Evolutionary conservation across 2,113 vertebrate genomes (phyloP), one percentile per base, ranked within the genome.

Genomic region (Sylvia atricapilla): DNA sequence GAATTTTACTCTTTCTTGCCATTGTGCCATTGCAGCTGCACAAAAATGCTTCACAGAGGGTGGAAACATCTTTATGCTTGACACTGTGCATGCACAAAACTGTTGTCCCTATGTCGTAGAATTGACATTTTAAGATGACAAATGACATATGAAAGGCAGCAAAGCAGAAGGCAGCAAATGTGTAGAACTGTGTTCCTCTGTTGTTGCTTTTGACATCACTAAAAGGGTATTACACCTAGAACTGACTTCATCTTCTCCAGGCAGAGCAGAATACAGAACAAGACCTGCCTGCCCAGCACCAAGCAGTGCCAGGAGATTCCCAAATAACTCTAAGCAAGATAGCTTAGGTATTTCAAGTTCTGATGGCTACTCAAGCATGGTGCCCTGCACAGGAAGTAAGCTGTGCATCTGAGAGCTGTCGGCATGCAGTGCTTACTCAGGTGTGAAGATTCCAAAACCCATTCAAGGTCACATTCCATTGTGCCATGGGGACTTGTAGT

Each of bases 121-220:
- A 86, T 52, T 92, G 84, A 84, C 91, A 93, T 59, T 94, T 60
- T 79, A 88, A 90, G 87, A 82, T 84, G 90, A 94, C 62, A 95
- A 96, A 93, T 66, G 77, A 66, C 87, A 72, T 49, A 58, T 16
- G 55, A 90, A 84, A 86, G 62, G 58, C 80, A 79, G 64, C 63
- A 97, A 96, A 92, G 73, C 74, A 93, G 85, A 95, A 66, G 82
- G 39, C 43, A 89, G 50, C 21, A 64, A 83, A 86, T 1, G 7
- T 86, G 52, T 82, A 52, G 44, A 74, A 84, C 27, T 90, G n/a
- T 63, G 33, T 86, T 83, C 89, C 44, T 85, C 31, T 56, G 47
- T 53, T 81, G 84, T 63, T 95, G 67, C 64, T 86, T 88, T 70
- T 77, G 59, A 93, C 55, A 67, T 74, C 55, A 70, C 31, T 41